Evolutionary conservation across 2,113 vertebrate genomes (phyloP).

Genomic region (Propithecus coquereli): DNA sequence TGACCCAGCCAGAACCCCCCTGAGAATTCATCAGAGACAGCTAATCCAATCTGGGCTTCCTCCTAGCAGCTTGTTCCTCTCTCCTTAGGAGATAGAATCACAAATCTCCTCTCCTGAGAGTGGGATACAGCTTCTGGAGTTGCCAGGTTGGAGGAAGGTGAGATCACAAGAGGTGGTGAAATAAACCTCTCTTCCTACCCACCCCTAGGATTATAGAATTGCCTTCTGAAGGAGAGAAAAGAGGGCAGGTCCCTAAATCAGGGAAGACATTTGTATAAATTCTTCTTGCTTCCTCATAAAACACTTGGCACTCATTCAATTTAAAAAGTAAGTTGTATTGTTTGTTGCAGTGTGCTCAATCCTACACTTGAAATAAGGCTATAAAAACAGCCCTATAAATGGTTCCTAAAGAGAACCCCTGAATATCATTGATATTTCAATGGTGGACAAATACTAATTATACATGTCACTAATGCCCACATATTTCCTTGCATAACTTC

Average conservation of each 20-base stretch:
- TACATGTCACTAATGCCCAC: background rate
- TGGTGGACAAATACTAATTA: background rate
- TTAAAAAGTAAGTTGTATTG: conserved; percentile 37
- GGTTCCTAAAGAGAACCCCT: background rate
- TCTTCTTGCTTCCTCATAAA: background rate
- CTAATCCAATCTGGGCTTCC: background rate
- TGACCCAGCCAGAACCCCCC: background rate
- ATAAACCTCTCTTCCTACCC: background rate
- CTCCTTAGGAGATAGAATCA: background rate
- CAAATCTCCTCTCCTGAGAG: background rate
- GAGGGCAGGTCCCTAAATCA: background rate
- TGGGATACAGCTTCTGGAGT: background rate
- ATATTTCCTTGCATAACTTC: background rate
- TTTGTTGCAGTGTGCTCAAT: conserved; percentile 19
- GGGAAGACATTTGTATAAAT: background rate
- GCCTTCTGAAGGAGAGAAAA: background rate
- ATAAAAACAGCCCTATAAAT: background rate
- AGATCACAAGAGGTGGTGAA: background rate
- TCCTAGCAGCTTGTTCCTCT: background rate
- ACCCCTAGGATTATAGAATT: background rate
- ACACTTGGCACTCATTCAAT: background rate
- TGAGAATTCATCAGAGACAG: background rate
- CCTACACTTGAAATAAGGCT: background rate
- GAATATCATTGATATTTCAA: background rate
- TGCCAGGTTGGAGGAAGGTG: background rate